Conservation (phyloP, 2,797 vertebrate genomes). For the Gephyroberyx darwinii region DNA sequence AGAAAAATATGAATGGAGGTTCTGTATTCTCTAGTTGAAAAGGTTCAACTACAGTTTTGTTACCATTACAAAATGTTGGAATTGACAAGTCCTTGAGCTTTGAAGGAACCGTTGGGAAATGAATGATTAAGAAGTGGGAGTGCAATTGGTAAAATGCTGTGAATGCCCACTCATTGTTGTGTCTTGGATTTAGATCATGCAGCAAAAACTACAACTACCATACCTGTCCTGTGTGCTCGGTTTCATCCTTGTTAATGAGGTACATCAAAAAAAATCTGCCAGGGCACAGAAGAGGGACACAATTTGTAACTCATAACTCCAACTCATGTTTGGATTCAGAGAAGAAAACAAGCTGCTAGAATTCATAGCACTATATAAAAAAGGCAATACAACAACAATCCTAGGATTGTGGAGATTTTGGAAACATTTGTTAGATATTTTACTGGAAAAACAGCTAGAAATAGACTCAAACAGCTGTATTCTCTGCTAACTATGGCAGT, state of each 20-base stretch:
- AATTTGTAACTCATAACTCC: conserved; percentile 7
- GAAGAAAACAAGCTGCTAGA: background rate
- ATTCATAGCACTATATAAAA: background rate
- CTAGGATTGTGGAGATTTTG: background rate
- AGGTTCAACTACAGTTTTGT: conserved; percentile 60
- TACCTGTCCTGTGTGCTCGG: conserved; percentile 85
- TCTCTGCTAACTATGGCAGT: background rate
- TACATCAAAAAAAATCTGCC: conserved; percentile 85
- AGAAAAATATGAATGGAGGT: conserved; percentile 45
- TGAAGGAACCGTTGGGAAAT: background rate
- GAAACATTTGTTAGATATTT: conserved; percentile 9
- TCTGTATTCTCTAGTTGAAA: conserved; percentile 43
- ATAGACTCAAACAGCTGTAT: background rate
- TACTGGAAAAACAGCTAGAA: background rate
- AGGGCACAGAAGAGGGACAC: conserved; percentile 39
- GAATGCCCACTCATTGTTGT: conserved; percentile 1
- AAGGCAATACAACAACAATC: background rate
- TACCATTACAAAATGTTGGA: conserved; percentile 33
- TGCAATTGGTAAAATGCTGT: conserved; percentile 10
- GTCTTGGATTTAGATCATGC: conserved; percentile 20
- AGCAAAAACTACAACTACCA: conserved; percentile 16
- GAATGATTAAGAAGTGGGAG: conserved; percentile 25
- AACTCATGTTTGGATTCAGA: conserved; percentile 5
- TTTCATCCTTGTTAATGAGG: conserved; percentile 85
- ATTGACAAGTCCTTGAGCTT: conserved; percentile 53